Conservation (phyloP, 2,113 vertebrate genomes). For the Mola mola region DNA sequence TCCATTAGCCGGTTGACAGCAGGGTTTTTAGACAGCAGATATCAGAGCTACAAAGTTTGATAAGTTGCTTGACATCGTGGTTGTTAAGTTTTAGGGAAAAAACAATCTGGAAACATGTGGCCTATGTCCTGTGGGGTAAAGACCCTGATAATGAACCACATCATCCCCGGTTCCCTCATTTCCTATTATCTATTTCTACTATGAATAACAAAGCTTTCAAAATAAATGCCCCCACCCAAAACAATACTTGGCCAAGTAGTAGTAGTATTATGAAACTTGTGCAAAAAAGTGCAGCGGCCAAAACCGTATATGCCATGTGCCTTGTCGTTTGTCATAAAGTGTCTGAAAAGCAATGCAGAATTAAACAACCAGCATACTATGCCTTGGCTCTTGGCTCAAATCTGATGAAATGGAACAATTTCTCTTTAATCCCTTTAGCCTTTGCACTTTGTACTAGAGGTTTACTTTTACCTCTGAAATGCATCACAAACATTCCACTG, state of each 20-base stretch:
- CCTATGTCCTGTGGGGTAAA: background rate
- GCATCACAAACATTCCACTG: too few relatives aligned
- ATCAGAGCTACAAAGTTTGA: background rate
- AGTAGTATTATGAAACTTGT: background rate
- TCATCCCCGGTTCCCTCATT: background rate
- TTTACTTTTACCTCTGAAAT: too few relatives aligned
- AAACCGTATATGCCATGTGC: background rate
- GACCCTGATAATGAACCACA: background rate
- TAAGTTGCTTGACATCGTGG: background rate
- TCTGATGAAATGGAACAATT: too few relatives aligned
- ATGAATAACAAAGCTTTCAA: background rate
- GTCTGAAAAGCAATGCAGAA: too few relatives aligned
- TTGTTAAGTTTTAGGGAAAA: background rate
- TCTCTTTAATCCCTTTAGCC: too few relatives aligned
- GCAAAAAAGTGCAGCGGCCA: background rate
- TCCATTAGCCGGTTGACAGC: too few relatives aligned
- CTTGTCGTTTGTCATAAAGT: too few relatives aligned
- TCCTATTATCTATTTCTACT: background rate
- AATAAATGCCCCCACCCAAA: background rate
- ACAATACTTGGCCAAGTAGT: background rate
- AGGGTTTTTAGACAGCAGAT: background rate
- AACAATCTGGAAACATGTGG: background rate
- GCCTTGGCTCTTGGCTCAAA: too few relatives aligned
- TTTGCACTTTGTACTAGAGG: too few relatives aligned
- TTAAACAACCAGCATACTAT: too few relatives aligned